Percentiles rank a stretch among this genome's conserved stretches.
Conservation (phyloP, 2,113 vertebrate genomes). For the Amazona guildingii region DNA sequence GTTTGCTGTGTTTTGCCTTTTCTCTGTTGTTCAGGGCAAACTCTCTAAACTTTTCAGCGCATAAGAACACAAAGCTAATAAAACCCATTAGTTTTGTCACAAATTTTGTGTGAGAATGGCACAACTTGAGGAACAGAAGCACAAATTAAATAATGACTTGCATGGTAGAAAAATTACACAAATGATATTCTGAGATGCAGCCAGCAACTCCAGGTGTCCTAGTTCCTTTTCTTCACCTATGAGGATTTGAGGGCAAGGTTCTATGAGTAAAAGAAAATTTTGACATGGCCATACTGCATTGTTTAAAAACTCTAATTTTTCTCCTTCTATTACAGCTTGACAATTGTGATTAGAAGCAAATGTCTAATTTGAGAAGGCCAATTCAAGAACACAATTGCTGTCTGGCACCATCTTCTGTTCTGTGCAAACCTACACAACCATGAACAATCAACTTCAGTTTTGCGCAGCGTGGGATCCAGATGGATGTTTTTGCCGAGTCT, state of each 20-base stretch:
- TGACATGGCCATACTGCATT: rapidly evolving
- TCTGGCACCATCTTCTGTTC: neutral
- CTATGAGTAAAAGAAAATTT: neutral
- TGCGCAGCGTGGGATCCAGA: neutral
- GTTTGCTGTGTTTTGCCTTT: neutral
- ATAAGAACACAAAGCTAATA: neutral
- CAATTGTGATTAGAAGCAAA: neutral
- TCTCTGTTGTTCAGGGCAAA: neutral
- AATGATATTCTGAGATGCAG: neutral
- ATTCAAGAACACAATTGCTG: neutral
- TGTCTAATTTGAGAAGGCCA: neutral
- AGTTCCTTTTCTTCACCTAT: neutral
- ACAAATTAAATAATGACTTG: neutral
- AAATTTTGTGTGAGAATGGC: neutral
- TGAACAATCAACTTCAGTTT: neutral
- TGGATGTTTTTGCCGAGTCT: neutral
- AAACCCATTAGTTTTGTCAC: neutral
- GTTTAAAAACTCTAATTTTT: neutral
- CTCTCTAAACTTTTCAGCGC: neutral
- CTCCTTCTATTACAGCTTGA: neutral
- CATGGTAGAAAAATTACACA: neutral
- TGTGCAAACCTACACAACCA: neutral
- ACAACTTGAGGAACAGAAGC: neutral
- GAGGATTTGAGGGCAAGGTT: neutral
- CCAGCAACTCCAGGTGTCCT: neutral